phyloP scores from a whole-genome alignment of 2,888 invertebrate genomes.

The Sarcophaga subvicina region DNA sequence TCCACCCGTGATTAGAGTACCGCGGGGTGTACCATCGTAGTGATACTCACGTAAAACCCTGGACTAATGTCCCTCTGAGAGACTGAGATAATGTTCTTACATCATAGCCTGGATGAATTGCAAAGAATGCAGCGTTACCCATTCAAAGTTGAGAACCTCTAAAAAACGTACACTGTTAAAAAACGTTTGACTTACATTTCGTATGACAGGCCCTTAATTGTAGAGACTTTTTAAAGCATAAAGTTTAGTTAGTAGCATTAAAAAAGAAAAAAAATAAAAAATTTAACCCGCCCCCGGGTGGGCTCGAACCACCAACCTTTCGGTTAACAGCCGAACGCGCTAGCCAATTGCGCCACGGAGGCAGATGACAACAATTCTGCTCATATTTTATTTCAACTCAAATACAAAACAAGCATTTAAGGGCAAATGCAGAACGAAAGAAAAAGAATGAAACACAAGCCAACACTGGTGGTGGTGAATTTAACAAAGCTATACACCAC shows the following conservation, averaged over 20 bases:
- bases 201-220: too few relatives aligned
- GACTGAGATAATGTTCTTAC: too few relatives aligned
- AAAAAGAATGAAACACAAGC: neutral
- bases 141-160: too few relatives aligned
- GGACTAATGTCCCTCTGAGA: too few relatives aligned
- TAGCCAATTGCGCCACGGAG: conserved; percentile 96
- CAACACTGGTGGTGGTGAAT: neutral
- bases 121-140: too few relatives aligned
- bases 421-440: neutral
- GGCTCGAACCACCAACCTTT: conserved; percentile 99
- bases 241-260: neutral
- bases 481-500: neutral
- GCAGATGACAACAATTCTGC: conserved; percentile 60
- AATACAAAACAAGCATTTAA: neutral
- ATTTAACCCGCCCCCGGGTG: conserved; percentile 92
- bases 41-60: too few relatives aligned
- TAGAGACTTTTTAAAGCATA: neutral
- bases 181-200: too few relatives aligned
- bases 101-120: too few relatives aligned
- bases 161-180: too few relatives aligned
- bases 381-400: neutral
- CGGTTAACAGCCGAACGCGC: conserved; percentile 99
- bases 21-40: too few relatives aligned
- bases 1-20: too few relatives aligned
- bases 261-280: conserved; percentile 39